phyloP scores from a whole-genome alignment of 2,888 invertebrate species.

The Myathropa florea region DNA sequence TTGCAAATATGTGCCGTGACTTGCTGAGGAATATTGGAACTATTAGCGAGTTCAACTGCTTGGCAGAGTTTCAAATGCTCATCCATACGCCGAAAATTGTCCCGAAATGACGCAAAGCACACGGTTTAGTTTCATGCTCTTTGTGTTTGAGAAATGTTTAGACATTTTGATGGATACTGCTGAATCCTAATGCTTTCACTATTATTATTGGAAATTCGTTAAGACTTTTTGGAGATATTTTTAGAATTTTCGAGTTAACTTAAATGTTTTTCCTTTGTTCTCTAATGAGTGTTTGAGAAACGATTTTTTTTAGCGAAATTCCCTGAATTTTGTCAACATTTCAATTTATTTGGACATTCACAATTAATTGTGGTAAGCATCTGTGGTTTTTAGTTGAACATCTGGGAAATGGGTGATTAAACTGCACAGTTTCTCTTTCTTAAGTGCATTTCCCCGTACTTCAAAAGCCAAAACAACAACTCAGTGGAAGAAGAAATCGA shows the following conservation, averaged over 20 bases:
- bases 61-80: conserved; percentile 49
- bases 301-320: too few relatives aligned
- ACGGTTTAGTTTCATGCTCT: not conserved
- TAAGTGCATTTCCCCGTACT: too few relatives aligned
- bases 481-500: too few relatives aligned
- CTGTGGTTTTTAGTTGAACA: too few relatives aligned
- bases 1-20: conserved; percentile 11
- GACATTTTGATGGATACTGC: conserved; percentile 19
- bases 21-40: conserved; percentile 22
- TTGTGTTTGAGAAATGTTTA: not conserved
- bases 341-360: too few relatives aligned
- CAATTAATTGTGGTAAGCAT: too few relatives aligned
- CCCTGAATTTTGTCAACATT: too few relatives aligned
- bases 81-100: conserved; percentile 8
- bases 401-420: too few relatives aligned
- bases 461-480: too few relatives aligned
- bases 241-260: not conserved
- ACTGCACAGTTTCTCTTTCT: too few relatives aligned
- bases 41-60: conserved; percentile 40
- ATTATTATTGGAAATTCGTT: not conserved
- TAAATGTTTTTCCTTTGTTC: not conserved
- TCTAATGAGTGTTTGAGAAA: too few relatives aligned
- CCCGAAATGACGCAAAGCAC: conserved; percentile 30
- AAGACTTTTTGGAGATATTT: not conserved
- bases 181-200: not conserved